Percentiles rank a stretch among this genome's conserved stretches.
These are phyloP conservation scores for Pogona vitticeps DNA, from an alignment of 2,113 vertebrate genomes.

Conservation along the genomic window DNA sequence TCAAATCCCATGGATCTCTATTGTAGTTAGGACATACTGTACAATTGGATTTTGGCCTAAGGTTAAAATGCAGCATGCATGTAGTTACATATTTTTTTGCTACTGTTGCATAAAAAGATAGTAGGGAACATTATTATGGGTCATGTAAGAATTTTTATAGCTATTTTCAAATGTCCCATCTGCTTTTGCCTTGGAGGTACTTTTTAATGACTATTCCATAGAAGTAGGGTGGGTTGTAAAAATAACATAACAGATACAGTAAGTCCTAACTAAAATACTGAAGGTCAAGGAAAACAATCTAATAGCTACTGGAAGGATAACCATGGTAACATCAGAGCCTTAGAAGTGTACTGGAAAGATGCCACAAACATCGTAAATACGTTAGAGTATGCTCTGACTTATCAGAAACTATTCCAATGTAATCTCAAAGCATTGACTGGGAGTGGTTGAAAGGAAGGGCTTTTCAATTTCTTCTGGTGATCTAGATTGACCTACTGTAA, in stretches of 20 bases:
- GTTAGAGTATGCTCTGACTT: not conserved
- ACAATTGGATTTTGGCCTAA: too few species aligned
- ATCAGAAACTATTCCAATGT: not conserved
- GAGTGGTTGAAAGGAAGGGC: not conserved
- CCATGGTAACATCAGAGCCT: not conserved
- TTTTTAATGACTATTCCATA: not conserved
- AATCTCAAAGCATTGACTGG: not conserved
- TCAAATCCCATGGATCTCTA: too few species aligned
- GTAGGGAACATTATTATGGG: not conserved
- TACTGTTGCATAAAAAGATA: not conserved
- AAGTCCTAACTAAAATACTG: conserved; percentile 2
- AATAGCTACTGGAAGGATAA: conserved; percentile 1
- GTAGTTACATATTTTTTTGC: too few species aligned
- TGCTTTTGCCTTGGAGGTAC: not conserved
- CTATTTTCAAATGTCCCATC: not conserved
- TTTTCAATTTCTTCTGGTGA: not conserved
- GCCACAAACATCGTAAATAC: not conserved
- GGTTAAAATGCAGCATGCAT: too few species aligned
- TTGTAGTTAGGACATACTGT: too few species aligned
- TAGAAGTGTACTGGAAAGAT: not conserved
- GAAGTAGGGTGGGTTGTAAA: not conserved
- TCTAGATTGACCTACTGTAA: not conserved
- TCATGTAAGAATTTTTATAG: not conserved
- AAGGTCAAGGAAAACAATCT: not conserved
- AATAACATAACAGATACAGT: not conserved